Evolutionary conservation across 2,888 invertebrate genomes (phyloP).

Genomic region (Polydesmus complanatus): DNA sequence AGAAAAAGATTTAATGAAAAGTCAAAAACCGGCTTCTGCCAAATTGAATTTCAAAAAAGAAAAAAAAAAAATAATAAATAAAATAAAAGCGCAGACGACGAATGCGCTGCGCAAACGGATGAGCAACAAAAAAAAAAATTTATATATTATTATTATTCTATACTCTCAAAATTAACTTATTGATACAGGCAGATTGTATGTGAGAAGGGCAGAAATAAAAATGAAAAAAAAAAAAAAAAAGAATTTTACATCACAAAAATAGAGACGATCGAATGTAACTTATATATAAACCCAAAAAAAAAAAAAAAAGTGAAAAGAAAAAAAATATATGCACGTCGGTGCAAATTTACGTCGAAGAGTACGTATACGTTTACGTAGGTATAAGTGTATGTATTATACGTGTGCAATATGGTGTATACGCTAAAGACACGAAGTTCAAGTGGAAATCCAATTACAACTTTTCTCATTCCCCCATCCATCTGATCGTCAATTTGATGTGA

Average conservation of each 20-base stretch:
- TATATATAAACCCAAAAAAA: no score
- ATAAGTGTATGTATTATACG: background rate
- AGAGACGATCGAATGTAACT: background rate
- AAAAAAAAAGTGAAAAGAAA: background rate
- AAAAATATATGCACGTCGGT: background rate
- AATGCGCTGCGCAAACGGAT: no score
- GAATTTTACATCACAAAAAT: background rate
- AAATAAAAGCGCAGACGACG: no score
- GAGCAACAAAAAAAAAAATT: no score
- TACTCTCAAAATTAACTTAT: background rate
- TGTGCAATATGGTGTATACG: no score
- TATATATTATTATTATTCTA: no score
- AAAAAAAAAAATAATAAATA: no score
- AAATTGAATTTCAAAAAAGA: no score
- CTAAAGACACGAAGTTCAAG: background rate
- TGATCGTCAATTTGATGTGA: conserved; percentile 1
- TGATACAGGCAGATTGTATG: background rate
- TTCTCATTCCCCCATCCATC: background rate
- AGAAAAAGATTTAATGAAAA: no score
- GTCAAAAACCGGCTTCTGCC: no score
- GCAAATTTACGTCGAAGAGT: background rate
- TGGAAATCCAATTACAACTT: conserved; percentile 3
- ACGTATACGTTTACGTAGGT: background rate
- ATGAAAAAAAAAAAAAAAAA: background rate
- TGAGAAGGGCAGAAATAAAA: background rate